These are phyloP conservation scores for Gracilinanus agilis DNA, from an alignment of 2,113 vertebrate genomes.

Conservation along the genomic window DNA sequence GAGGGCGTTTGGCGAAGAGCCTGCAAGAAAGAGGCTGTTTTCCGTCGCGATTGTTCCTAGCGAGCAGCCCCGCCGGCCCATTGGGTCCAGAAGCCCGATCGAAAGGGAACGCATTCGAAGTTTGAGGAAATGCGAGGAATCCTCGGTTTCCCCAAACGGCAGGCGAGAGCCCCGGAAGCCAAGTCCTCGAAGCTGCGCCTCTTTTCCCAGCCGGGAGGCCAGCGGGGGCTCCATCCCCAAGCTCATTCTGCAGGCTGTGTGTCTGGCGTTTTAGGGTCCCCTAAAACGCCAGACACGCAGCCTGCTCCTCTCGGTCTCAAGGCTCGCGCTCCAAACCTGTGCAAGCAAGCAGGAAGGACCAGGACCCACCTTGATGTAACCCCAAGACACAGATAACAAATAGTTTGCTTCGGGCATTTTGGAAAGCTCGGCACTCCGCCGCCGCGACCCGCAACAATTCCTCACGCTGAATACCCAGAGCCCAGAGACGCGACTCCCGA, in stretches of 20 bases:
- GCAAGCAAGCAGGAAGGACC: slow-evolving; percentile 34
- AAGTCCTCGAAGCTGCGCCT: slow-evolving; percentile 33
- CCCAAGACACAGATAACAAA: slow-evolving; percentile 97
- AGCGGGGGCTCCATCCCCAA: slow-evolving; percentile 3
- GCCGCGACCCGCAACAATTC: slow-evolving; percentile 85
- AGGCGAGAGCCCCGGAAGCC: neutral
- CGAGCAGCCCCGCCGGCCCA: slow-evolving; percentile 43
- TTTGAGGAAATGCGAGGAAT: slow-evolving; percentile 43
- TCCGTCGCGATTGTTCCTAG: neutral
- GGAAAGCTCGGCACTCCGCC: slow-evolving; percentile 84
- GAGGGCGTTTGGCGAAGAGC: slow-evolving; percentile 49
- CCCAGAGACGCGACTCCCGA: slow-evolving; percentile 79
- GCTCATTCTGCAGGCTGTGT: neutral
- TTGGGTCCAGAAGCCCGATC: neutral
- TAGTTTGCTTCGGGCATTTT: slow-evolving; percentile 98
- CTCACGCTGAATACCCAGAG: slow-evolving; percentile 79
- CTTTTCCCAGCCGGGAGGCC: no score
- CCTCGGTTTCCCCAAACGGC: slow-evolving; percentile 31
- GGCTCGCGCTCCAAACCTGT: no score
- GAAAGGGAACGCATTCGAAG: slow-evolving; percentile 45
- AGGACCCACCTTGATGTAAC: slow-evolving; percentile 98
- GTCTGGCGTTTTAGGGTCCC: no score
- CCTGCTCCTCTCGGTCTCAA: no score
- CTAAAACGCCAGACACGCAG: slow-evolving; percentile 54
- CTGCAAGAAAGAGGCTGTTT: slow-evolving; percentile 39